Conservation (phyloP, 2,888 invertebrate species). For the Ophion ellenae region DNA sequence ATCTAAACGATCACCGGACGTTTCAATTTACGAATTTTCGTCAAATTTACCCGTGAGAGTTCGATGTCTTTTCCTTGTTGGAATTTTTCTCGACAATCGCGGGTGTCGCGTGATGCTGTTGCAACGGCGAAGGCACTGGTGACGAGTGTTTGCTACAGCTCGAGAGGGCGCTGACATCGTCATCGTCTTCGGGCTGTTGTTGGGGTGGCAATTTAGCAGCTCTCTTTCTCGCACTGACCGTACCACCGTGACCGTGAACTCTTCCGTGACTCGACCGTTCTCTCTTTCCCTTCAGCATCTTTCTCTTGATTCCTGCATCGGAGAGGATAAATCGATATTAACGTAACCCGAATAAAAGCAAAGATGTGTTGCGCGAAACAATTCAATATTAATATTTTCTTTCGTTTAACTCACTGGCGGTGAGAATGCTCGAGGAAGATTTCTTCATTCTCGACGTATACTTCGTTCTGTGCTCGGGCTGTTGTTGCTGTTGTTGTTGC, state of each 20-base stretch:
- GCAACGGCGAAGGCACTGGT: slow-evolving; percentile 84
- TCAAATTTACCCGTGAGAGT: slow-evolving; percentile 77
- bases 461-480: slow-evolving; percentile 84
- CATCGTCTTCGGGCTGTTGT: slow-evolving; percentile 81
- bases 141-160: slow-evolving; percentile 85
- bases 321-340: not conserved
- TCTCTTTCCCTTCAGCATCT: slow-evolving; percentile 82
- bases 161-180: slow-evolving; percentile 82
- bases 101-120: slow-evolving; percentile 71
- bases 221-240: slow-evolving; percentile 67
- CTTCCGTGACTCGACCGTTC: slow-evolving; percentile 77
- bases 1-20: no score
- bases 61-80: slow-evolving; percentile 80
- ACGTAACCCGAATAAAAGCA: not conserved
- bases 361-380: not conserved
- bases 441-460: slow-evolving; percentile 84
- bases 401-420: slow-evolving; percentile 82
- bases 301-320: slow-evolving; percentile 82
- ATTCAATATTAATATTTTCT: slow-evolving; percentile 9
- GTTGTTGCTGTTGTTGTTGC: slow-evolving; percentile 59
- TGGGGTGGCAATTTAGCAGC: slow-evolving; percentile 75
- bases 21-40: no score
- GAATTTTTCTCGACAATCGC: slow-evolving; percentile 75
- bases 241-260: slow-evolving; percentile 74
- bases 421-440: slow-evolving; percentile 84